phyloP scores from a whole-genome alignment of 2,113 vertebrate species.

The Triplophysa siluroides region DNA sequence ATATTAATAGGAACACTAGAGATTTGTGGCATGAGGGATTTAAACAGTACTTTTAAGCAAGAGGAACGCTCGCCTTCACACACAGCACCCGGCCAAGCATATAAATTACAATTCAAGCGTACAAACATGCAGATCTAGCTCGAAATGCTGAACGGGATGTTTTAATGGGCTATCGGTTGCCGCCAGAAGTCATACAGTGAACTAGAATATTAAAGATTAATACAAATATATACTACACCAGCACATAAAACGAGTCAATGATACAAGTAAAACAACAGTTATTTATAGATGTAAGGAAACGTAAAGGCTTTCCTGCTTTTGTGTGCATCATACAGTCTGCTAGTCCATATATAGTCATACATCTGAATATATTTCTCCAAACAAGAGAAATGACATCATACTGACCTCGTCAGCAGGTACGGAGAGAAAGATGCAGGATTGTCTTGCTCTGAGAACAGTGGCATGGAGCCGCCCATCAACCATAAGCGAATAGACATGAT shows the following conservation, averaged over 20 bases:
- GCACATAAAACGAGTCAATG: background rate
- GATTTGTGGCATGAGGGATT: no score
- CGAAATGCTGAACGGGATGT: no score
- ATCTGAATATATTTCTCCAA: background rate
- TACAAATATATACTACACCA: no score
- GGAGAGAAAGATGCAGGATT: slow-evolving; percentile 97
- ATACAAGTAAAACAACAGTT: background rate
- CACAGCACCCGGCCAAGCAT: no score
- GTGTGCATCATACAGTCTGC: background rate
- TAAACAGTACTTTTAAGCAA: no score
- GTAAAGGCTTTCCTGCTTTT: slow-evolving; percentile 13
- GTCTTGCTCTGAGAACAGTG: slow-evolving; percentile 97
- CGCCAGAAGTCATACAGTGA: no score
- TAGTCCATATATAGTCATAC: background rate
- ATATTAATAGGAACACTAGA: background rate
- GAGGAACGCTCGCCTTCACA: no score
- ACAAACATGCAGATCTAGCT: no score
- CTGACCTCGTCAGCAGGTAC: slow-evolving; percentile 87
- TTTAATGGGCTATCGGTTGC: no score
- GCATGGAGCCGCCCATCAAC: slow-evolving; percentile 98
- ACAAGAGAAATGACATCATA: background rate
- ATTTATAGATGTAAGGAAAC: background rate
- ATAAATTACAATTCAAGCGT: no score
- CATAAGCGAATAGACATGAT: slow-evolving; percentile 88
- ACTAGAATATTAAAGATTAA: no score